A percentile compares a stretch with the other conserved stretches of the same genome.
Conservation (phyloP, 1,140 invertebrate genomes). For the Penaeus vannamei region DNA sequence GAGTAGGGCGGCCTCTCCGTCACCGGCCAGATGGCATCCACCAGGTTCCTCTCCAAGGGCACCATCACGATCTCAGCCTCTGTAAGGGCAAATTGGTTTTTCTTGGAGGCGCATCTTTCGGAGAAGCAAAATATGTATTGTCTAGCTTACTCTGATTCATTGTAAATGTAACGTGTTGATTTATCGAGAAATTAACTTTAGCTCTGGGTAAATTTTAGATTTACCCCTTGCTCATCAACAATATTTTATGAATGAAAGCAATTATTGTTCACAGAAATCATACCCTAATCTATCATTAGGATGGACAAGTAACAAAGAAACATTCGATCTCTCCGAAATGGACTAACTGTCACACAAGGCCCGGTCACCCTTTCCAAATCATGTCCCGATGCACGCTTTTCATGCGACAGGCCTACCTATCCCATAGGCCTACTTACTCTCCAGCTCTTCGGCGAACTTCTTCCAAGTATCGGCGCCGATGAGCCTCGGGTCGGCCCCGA, state of each 20-base stretch:
- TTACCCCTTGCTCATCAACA: too few relatives aligned
- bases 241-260: too few relatives aligned
- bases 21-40: conserved; percentile 87
- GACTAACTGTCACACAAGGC: not conserved
- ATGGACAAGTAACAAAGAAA: not conserved
- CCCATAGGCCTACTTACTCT: conserved; percentile 59
- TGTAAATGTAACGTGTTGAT: too few relatives aligned
- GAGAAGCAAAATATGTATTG: too few relatives aligned
- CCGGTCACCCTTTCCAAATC: not conserved
- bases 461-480: conserved; percentile 72
- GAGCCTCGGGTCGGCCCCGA: conserved; percentile 86
- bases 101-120: too few relatives aligned
- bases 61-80: conserved; percentile 76
- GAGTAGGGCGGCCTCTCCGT: conserved; percentile 74
- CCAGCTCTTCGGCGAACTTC: conserved; percentile 69
- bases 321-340: not conserved
- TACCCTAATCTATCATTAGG: too few relatives aligned
- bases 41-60: conserved; percentile 80
- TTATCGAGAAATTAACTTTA: too few relatives aligned
- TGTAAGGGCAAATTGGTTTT: conserved; percentile 67
- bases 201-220: too few relatives aligned
- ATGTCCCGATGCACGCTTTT: not conserved
- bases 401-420: not conserved
- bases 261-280: too few relatives aligned
- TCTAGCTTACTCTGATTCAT: too few relatives aligned